These are phyloP conservation scores for Puntigrus tetrazona DNA, from an alignment of 2,113 vertebrate species.

Conservation along the genomic window DNA sequence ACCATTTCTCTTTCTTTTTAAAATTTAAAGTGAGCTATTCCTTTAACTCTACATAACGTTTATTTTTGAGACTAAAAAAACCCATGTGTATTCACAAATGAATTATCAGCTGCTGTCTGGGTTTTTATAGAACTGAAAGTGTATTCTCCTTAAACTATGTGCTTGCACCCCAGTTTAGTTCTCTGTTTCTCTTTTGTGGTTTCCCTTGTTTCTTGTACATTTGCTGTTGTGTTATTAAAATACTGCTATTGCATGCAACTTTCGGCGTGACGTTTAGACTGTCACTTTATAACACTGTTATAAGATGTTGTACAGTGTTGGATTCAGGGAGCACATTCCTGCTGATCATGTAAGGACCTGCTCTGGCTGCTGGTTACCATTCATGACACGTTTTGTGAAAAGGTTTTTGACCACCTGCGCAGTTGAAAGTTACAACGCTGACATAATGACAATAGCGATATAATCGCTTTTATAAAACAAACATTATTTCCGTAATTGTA, in stretches of 20 bases:
- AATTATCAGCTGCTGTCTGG: background rate
- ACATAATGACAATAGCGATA: background rate
- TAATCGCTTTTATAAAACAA: background rate
- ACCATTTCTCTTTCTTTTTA: background rate
- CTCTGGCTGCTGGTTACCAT: background rate
- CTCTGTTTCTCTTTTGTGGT: background rate
- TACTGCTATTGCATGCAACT: background rate
- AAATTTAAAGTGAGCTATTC: background rate
- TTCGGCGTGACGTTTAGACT: background rate
- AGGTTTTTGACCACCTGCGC: background rate
- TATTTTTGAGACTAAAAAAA: too few species aligned
- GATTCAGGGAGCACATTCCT: background rate
- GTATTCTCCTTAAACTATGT: background rate
- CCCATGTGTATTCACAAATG: background rate
- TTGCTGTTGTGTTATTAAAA: background rate
- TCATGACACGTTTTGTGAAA: background rate
- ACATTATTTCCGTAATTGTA: background rate
- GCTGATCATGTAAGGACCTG: conserved; percentile 2
- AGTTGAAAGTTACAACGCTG: background rate
- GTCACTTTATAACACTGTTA: background rate
- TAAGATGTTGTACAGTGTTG: too few species aligned
- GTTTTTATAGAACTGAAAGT: background rate
- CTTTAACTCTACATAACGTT: background rate
- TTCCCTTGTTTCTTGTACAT: background rate
- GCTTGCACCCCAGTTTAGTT: background rate